Evolutionary conservation across 2,888 invertebrate species (phyloP), one percentile per base, ranked within the genome.

Genomic region (Amiota communis): DNA sequence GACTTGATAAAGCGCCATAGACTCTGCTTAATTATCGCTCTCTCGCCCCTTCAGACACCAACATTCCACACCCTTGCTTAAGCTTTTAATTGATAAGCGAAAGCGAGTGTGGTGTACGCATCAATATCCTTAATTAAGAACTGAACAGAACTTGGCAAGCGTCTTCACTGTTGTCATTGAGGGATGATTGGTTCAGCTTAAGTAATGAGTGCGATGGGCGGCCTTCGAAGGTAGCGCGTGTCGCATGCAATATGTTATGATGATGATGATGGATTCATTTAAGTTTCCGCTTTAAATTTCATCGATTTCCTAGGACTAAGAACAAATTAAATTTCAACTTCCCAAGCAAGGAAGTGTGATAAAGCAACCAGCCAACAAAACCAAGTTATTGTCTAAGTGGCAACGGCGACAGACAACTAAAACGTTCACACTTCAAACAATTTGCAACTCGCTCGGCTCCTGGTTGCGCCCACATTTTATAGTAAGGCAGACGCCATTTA

Each of bases 1-100:
- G 72, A 78, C 78, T 78, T 78, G 78, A 78, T 78, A 78, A 78
- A 76, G 78, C 23, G 73, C 78, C 74, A 78, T 78, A 74, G 78
- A 78, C 76, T 74, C 46, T 67, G 72, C 77, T 75, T 56, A 67
- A 74, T 71, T 74, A 74, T 72, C 72, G 70, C 57, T 70, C 13
- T 6, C 36, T 36, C 8, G 2, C 36, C 36, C n/a, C n/a, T n/a
- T n/a, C n/a, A n/a, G n/a, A 36, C 36, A 36, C 36, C 36, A 6
- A 2, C 36, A 36, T 6, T 36, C 36, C 36, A 36, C 8, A 36
- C 8, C 6, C 6, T 36, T 36, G 6, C 65, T 67, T 74, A 74
- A 78, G 78, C 78, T 78, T 78, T 78, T 78, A 78, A 78, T 78
- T 78, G 78, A 78, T 78, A 76, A 78, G 53, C 23, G n/a, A 46